Percentiles rank a stretch among this genome's conserved stretches.
These are phyloP conservation scores for Plebejus anna DNA, from an alignment of 2,888 invertebrate genomes.

Conservation along the genomic window DNA sequence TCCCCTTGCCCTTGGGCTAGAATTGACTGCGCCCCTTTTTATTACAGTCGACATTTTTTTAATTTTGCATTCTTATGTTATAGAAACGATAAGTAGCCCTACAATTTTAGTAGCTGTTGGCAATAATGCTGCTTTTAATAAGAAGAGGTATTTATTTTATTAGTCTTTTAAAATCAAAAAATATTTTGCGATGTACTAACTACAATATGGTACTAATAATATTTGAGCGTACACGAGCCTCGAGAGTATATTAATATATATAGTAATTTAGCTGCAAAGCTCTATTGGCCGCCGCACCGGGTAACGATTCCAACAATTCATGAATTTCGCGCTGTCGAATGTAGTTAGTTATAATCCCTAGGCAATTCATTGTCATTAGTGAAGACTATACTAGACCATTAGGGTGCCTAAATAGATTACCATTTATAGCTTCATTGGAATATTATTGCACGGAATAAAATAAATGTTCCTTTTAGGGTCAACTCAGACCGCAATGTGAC, in stretches of 20 bases:
- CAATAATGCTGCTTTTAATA: too few species aligned
- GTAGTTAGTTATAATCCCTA: slow-evolving; percentile 24
- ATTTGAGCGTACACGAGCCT: not conserved
- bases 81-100: not conserved
- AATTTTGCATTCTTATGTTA: not conserved
- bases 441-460: not conserved
- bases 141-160: too few species aligned
- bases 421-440: slow-evolving; percentile 10
- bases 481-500: too few species aligned
- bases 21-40: not conserved
- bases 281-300: slow-evolving; percentile 5
- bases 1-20: not conserved
- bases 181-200: too few species aligned
- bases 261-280: not conserved
- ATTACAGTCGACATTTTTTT: not conserved
- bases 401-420: slow-evolving; percentile 7
- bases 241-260: not conserved
- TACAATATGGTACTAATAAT: too few species aligned
- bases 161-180: too few species aligned
- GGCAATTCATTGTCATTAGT: slow-evolving; percentile 20
- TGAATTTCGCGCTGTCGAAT: slow-evolving; percentile 21
- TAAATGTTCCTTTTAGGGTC: not conserved
- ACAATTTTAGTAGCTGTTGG: not conserved
- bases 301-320: slow-evolving; percentile 16
- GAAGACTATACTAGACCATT: slow-evolving; percentile 16